Evolutionary conservation across 2,113 vertebrate species (phyloP).

Genomic region (Dolichallabes microphthalmus): DNA sequence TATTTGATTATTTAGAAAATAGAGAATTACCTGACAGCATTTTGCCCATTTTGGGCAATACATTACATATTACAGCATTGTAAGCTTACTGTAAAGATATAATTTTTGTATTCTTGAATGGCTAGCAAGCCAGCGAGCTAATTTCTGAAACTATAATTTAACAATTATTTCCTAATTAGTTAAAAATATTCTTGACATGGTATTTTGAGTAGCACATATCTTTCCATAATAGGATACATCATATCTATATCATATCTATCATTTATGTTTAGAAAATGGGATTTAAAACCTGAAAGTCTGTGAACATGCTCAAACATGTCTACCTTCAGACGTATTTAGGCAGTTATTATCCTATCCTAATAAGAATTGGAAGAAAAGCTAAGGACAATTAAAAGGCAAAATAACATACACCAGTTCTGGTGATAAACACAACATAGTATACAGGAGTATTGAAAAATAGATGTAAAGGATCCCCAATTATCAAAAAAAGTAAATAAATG

Average conservation of each 20-base stretch:
- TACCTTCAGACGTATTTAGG: background rate
- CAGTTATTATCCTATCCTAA: background rate
- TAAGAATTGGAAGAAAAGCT: background rate
- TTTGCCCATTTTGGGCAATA: too few relatives aligned
- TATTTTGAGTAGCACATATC: background rate
- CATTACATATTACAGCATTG: background rate
- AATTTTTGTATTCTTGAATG: background rate
- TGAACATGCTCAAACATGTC: background rate
- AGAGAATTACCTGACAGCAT: too few relatives aligned
- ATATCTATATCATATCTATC: too few relatives aligned
- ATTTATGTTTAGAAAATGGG: background rate
- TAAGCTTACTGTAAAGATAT: background rate
- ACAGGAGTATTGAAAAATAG: background rate
- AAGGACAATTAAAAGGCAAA: background rate
- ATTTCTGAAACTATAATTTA: too few relatives aligned
- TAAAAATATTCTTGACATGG: background rate
- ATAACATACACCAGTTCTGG: background rate
- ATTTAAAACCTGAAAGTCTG: background rate
- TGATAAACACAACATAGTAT: background rate
- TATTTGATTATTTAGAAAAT: background rate
- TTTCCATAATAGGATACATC: background rate
- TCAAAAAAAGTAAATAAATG: conserved; percentile 32
- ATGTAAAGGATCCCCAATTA: conserved; percentile 7
- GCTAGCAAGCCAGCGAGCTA: background rate
- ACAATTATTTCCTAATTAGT: background rate